Percentiles rank a stretch among this genome's conserved stretches.
phyloP scores from a whole-genome alignment of 1,140 invertebrate species.

The Amphibalanus amphitrite region DNA sequence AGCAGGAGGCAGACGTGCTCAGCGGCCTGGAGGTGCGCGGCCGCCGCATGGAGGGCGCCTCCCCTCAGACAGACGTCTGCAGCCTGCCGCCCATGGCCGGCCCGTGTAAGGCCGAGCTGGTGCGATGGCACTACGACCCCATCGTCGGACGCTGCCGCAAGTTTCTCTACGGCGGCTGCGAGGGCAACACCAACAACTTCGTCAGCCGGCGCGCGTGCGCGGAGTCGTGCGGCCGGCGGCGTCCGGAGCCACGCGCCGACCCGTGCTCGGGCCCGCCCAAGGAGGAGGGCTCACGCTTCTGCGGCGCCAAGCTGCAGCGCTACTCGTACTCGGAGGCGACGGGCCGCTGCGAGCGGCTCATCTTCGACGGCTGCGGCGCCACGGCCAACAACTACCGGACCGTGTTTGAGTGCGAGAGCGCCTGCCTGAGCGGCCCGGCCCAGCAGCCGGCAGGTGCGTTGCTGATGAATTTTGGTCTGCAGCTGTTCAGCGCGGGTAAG shows the following conservation, averaged over 20 bases:
- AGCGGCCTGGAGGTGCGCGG: not conserved
- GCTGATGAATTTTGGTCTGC: not conserved
- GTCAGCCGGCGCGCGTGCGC: conserved; percentile 25
- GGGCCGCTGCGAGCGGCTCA: conserved; percentile 29
- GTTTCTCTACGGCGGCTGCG: conserved; percentile 36
- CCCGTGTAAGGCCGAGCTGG: conserved; percentile 42
- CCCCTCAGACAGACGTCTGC: not conserved
- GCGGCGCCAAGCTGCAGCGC: not conserved
- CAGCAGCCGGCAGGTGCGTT: not conserved
- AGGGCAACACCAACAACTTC: conserved; percentile 38
- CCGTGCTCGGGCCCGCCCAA: not conserved
- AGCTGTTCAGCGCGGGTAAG: not conserved
- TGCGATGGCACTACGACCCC: conserved; percentile 44
- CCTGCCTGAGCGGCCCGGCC: conserved; percentile 12
- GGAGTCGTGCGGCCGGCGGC: conserved; percentile 14
- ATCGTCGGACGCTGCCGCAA: conserved; percentile 23
- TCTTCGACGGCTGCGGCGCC: conserved; percentile 35
- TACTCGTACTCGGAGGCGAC: not conserved
- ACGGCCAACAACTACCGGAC: conserved; percentile 35
- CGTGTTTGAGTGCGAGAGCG: conserved; percentile 24
- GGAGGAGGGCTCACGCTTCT: not conserved
- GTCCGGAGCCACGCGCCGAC: too few relatives aligned
- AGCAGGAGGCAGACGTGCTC: not conserved
- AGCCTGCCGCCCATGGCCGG: conserved; percentile 28
- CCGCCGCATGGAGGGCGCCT: not conserved